Evolutionary conservation across 1,140 invertebrate species (phyloP), one percentile per base, ranked within the genome.

Genomic region (Metopolophium dirhodum): DNA sequence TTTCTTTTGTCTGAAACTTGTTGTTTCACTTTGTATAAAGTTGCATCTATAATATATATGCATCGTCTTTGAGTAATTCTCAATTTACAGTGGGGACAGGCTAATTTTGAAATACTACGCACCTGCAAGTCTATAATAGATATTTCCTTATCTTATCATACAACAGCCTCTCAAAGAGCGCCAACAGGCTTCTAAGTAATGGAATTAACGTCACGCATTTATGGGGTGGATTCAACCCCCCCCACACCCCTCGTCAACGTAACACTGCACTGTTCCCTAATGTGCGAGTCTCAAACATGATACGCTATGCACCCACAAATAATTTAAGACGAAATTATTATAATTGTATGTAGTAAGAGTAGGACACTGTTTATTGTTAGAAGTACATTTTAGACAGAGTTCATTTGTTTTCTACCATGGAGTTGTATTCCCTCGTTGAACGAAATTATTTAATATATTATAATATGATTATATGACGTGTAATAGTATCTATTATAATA

Each of bases 21-120:
- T 77, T 77, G 61, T 77, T n/a, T n/a, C 61, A 77, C 61, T 77
- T 77, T 77, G 61, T n/a, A 77, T n/a, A 77, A 77, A 77, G 61
- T 77, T 77, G 61, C 30, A 77, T 14, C 4, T 14, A 14, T 77
- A 77, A 77, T 77, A 77, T 77, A 77, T 18, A 77, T 77, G 61
- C 30, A 77, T 77, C 61, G 30, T 18, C 30, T 20, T 6, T 68
- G 61, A 68, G 11, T n/a, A 77, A 77, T 77, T n/a, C 61, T 77
- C 30, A n/a, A 77, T 77, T 77, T 77, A 77, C 30, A 77, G 30
- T n/a, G 61, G 30, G 14, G 30, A 77, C 4, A 77, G 14, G 61
- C 61, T 47, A 4, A 30, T 30, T 86, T 30, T 30, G 7, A 86
- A 86, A 86, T 86, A 47, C 30, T 86, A 14, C 23, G 26, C 45